Conservation (phyloP, 23 tunicate genomes). For the Phallusia fumigata region DNA sequence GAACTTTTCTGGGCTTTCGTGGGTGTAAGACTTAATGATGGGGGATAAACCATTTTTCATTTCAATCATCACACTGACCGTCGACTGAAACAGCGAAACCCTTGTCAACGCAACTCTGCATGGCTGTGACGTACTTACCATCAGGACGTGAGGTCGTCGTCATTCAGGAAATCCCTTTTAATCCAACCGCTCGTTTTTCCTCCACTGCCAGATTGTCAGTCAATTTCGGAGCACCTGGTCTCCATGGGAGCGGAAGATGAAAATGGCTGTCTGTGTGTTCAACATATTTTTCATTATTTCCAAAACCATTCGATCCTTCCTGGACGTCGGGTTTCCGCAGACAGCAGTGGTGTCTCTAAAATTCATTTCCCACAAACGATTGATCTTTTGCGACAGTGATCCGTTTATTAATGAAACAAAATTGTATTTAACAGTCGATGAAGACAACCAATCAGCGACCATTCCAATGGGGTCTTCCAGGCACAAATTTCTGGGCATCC, state of each 20-base stretch:
- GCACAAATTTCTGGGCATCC: background rate
- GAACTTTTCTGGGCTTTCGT: too few relatives aligned
- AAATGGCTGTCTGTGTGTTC: conserved; percentile 11
- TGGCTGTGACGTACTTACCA: too few relatives aligned
- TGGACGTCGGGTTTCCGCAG: conserved; percentile 1
- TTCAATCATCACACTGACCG: too few relatives aligned
- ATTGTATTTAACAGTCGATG: background rate
- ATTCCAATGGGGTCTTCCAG: conserved; percentile 18
- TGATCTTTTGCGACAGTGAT: conserved; percentile 2
- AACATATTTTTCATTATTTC: background rate
- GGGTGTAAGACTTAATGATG: too few relatives aligned
- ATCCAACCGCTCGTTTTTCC: background rate
- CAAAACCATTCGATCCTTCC: conserved; percentile 12
- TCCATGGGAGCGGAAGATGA: conserved; percentile 14
- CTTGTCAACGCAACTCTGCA: too few relatives aligned
- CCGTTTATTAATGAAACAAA: background rate
- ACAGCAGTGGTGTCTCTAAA: conserved; percentile 4
- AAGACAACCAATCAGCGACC: conserved; percentile 23
- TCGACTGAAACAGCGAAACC: too few relatives aligned
- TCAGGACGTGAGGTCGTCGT: too few relatives aligned
- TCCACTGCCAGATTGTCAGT: conserved; percentile 8
- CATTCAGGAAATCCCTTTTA: too few relatives aligned
- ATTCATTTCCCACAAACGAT: conserved; percentile 10
- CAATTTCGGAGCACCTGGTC: background rate
- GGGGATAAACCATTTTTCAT: too few relatives aligned